These are phyloP conservation scores for Pyrrhosoma nymphula DNA, from an alignment of 2,888 invertebrate genomes.

Conservation along the genomic window DNA sequence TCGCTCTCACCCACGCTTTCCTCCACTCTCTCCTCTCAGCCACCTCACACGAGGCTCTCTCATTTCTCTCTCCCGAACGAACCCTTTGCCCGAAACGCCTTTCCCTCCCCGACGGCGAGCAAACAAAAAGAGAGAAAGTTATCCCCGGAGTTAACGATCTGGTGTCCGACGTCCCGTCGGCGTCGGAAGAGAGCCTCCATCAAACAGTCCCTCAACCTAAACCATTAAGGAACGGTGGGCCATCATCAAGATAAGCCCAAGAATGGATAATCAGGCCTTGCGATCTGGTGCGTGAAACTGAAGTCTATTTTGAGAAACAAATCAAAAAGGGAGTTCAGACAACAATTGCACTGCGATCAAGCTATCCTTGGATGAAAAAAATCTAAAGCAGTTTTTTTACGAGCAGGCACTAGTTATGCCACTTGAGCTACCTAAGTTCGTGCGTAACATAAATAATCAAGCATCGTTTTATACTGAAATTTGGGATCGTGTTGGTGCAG, in stretches of 20 bases:
- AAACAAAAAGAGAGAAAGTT: conserved; percentile 54
- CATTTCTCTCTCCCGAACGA: background rate
- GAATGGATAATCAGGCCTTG: background rate
- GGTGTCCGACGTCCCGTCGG: background rate
- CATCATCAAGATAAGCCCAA: background rate
- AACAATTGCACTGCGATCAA: background rate
- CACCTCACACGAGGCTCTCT: background rate
- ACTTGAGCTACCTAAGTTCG: too few species aligned
- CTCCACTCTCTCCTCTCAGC: conserved; percentile 46
- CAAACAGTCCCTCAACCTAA: conserved; percentile 39
- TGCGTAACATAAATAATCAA: too few species aligned
- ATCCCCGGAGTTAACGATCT: background rate
- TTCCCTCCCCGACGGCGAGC: background rate
- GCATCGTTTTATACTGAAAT: too few species aligned
- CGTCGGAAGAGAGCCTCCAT: background rate
- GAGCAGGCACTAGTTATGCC: too few species aligned
- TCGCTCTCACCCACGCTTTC: background rate
- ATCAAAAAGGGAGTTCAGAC: background rate
- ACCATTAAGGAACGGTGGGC: background rate
- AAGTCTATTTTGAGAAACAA: background rate
- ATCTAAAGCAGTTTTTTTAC: background rate
- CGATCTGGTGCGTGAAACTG: background rate
- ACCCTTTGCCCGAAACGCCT: background rate
- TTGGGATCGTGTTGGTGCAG: too few species aligned
- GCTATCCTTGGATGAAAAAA: background rate